Percentiles rank a stretch among this genome's conserved stretches.
Evolutionary conservation across 2,888 invertebrate genomes (phyloP).

Genomic region (Orchesella flavescens): DNA sequence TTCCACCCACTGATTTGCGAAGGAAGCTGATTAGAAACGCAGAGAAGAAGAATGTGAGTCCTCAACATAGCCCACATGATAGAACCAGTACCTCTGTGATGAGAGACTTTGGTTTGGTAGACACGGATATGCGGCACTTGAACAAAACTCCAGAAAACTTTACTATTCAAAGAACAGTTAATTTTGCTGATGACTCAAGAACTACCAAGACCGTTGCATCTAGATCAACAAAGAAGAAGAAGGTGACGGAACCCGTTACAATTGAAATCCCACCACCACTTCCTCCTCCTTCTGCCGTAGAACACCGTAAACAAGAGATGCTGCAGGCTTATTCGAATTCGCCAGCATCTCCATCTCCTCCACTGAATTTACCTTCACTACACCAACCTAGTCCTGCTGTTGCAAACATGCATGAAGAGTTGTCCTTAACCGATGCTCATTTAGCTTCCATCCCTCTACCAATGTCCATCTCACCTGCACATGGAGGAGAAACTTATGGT

Average conservation of each 20-base stretch:
- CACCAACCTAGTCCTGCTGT: background rate
- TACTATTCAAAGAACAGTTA: slow-evolving; percentile 28
- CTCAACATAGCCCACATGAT: background rate
- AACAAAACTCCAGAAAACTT: background rate
- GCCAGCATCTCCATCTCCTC: background rate
- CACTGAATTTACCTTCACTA: background rate
- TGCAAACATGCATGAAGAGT: background rate
- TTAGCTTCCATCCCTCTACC: too few relatives aligned
- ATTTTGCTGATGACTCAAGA: background rate
- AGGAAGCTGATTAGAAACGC: slow-evolving; percentile 21
- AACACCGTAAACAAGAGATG: background rate
- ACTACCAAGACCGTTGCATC: background rate
- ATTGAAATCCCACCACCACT: slow-evolving; percentile 10
- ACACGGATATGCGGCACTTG: slow-evolving; percentile 17
- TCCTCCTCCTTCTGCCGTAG: background rate
- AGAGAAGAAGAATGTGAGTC: background rate
- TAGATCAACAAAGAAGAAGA: background rate
- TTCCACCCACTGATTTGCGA: slow-evolving; percentile 28
- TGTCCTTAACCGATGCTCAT: too few relatives aligned
- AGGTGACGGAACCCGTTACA: slow-evolving; percentile 16
- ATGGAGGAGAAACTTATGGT: too few relatives aligned
- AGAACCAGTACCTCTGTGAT: background rate
- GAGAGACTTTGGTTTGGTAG: slow-evolving; percentile 25
- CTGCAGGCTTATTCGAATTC: background rate
- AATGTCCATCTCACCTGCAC: too few relatives aligned